Evolutionary conservation across 92 coral and sea anemone genomes (phyloP).

Genomic region (Palythoa heliodiscus): DNA sequence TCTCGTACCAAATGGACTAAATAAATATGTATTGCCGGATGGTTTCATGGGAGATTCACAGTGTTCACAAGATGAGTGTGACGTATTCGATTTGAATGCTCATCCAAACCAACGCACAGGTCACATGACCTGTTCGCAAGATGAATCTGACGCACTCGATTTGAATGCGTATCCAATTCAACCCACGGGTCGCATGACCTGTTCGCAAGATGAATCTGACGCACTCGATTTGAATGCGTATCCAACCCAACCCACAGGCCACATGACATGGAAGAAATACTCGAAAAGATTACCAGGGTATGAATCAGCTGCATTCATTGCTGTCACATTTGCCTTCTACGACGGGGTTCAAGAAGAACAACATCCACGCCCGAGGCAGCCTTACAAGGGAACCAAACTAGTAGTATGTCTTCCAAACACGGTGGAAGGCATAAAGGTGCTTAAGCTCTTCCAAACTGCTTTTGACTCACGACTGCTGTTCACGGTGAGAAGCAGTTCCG

Average conservation of each 20-base stretch:
- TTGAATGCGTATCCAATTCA: not conserved
- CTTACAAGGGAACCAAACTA: slow-evolving; percentile 40
- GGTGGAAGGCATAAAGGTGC: slow-evolving; percentile 43
- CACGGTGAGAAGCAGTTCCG: slow-evolving; percentile 31
- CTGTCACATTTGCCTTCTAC: slow-evolving; percentile 34
- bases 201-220: not conserved
- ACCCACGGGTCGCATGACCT: slow-evolving; percentile 34
- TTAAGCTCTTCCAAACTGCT: slow-evolving; percentile 44
- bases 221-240: not conserved
- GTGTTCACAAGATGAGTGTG: not conserved
- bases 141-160: not conserved
- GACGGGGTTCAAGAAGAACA: slow-evolving; percentile 42
- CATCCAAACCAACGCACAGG: slow-evolving; percentile 30
- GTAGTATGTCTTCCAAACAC: slow-evolving; percentile 48
- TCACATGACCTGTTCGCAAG: slow-evolving; percentile 18
- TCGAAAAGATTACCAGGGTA: slow-evolving; percentile 35
- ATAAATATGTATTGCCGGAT: not conserved
- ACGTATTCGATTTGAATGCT: not conserved
- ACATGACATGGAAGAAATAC: slow-evolving; percentile 26
- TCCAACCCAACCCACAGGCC: slow-evolving; percentile 35
- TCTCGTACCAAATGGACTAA: not conserved
- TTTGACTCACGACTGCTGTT: slow-evolving; percentile 51
- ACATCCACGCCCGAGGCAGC: slow-evolving; percentile 51
- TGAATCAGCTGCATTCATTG: slow-evolving; percentile 15
- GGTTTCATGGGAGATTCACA: not conserved